Evolutionary conservation across 2,888 invertebrate genomes (phyloP).

Genomic region (Hemaris fuciformis): DNA sequence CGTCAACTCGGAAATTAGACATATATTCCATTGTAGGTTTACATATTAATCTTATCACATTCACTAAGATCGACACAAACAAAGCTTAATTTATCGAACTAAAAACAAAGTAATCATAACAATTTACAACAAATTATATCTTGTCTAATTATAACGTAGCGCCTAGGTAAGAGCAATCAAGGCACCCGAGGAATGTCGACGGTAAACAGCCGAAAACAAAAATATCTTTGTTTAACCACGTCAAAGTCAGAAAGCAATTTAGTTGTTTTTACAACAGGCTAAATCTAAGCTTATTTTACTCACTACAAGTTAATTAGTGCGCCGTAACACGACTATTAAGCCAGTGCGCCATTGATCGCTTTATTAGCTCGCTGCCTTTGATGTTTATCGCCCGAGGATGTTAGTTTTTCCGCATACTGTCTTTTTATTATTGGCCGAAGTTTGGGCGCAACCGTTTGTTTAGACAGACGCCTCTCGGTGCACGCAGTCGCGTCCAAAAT

Average conservation of each 20-base stretch:
- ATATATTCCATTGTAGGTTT: too few relatives aligned
- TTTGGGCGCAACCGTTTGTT: conserved; percentile 77
- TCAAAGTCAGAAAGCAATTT: conserved; percentile 23
- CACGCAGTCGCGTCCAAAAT: conserved; percentile 65
- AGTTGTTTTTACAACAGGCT: conserved; percentile 14
- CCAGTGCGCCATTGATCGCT: conserved; percentile 69
- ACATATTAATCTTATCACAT: too few relatives aligned
- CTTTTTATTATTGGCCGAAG: conserved; percentile 80
- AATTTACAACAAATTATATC: neutral
- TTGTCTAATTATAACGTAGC: neutral
- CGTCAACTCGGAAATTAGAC: too few relatives aligned
- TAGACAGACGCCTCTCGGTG: conserved; percentile 66
- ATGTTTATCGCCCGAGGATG: conserved; percentile 75
- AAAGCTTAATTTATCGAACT: too few relatives aligned
- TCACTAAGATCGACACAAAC: too few relatives aligned
- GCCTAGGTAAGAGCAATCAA: neutral
- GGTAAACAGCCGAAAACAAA: conserved; percentile 22
- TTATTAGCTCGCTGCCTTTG: conserved; percentile 70
- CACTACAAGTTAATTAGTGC: conserved; percentile 61
- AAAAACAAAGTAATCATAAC: neutral
- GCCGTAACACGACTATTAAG: conserved; percentile 59
- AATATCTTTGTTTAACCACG: conserved; percentile 24
- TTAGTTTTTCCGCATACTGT: conserved; percentile 81
- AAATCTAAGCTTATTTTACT: conserved; percentile 38
- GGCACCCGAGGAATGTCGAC: conserved; percentile 4